Percentiles rank a stretch among this genome's conserved stretches.
phyloP scores from a whole-genome alignment of 2,888 invertebrate genomes.

The Poecilus cupreus region DNA sequence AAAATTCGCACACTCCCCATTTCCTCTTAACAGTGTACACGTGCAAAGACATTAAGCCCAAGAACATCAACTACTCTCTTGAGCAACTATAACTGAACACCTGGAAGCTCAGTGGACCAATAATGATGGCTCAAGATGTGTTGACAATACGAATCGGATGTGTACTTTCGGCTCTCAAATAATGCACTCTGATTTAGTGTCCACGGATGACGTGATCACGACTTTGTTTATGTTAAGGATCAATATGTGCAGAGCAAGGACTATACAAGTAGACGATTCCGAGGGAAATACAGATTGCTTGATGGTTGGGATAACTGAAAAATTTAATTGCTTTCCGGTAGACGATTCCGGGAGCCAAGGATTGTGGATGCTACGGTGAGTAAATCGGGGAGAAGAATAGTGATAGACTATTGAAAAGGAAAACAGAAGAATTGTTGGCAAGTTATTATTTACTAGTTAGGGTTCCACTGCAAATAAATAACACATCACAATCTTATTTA shows the following conservation, averaged over 20 bases:
- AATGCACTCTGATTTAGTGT: conserved; percentile 57
- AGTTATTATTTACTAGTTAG: not conserved
- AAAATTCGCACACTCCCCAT: not conserved
- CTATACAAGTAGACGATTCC: no score
- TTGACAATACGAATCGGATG: conserved; percentile 66
- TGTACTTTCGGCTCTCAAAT: conserved; percentile 57
- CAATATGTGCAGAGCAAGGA: conserved; percentile 44
- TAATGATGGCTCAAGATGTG: conserved; percentile 64
- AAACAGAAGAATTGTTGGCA: not conserved
- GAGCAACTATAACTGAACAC: conserved; percentile 62
- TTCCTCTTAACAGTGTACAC: not conserved
- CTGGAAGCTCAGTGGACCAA: conserved; percentile 65
- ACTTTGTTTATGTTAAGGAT: conserved; percentile 56
- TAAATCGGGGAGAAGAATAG: not conserved
- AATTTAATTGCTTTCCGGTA: conserved; percentile 44
- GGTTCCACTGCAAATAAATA: not conserved
- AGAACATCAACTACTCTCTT: not conserved
- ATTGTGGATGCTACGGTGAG: not conserved
- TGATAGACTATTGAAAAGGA: not conserved
- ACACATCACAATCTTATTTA: no score
- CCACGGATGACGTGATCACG: conserved; percentile 57
- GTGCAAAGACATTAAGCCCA: not conserved
- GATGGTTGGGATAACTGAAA: conserved; percentile 27
- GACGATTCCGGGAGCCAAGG: not conserved
- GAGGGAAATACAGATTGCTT: not conserved